These are phyloP conservation scores for Caenorhabditis elegans DNA, from an alignment of 1,140 invertebrate species.

Conservation along the genomic window DNA sequence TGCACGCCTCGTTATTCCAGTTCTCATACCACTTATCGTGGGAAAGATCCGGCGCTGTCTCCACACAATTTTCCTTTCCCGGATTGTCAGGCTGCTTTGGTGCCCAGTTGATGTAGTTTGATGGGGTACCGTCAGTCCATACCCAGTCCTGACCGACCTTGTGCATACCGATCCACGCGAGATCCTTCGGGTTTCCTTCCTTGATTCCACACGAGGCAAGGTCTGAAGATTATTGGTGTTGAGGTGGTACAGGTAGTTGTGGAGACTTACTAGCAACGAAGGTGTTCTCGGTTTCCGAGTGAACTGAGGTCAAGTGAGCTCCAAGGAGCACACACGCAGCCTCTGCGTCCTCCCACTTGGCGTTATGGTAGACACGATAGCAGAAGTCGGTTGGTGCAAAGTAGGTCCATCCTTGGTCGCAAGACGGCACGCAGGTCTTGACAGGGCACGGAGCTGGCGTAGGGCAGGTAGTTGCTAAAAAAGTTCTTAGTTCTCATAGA, in stretches of 20 bases:
- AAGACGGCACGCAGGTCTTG: not conserved
- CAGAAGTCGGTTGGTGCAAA: conserved; percentile 31
- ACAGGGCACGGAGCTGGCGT: conserved; percentile 1
- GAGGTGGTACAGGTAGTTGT: too few relatives aligned
- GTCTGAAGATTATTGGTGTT: conserved; percentile 23
- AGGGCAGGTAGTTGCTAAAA: conserved; percentile 28
- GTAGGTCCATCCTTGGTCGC: conserved; percentile 32
- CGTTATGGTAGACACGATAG: conserved; percentile 18
- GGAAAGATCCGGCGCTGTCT: conserved; percentile 1
- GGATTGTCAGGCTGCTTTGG: too few relatives aligned
- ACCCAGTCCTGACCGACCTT: too few relatives aligned
- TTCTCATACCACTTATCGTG: conserved; percentile 25
- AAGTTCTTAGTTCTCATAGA: too few relatives aligned
- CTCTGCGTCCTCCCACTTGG: conserved; percentile 28
- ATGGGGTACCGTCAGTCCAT: too few relatives aligned
- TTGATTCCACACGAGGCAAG: not conserved
- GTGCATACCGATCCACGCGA: too few relatives aligned
- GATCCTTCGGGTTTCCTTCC: not conserved
- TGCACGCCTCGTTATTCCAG: conserved; percentile 29
- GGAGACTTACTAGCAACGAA: conserved; percentile 22
- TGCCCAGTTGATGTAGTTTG: too few relatives aligned
- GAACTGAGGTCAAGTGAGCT: conserved; percentile 6
- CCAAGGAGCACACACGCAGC: not conserved
- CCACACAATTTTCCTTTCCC: conserved; percentile 30
- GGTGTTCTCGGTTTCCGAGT: conserved; percentile 28